Evolutionary conservation across 2,888 invertebrate species (phyloP), one percentile per base, ranked within the genome.

Genomic region (Plagodis pulveraria): DNA sequence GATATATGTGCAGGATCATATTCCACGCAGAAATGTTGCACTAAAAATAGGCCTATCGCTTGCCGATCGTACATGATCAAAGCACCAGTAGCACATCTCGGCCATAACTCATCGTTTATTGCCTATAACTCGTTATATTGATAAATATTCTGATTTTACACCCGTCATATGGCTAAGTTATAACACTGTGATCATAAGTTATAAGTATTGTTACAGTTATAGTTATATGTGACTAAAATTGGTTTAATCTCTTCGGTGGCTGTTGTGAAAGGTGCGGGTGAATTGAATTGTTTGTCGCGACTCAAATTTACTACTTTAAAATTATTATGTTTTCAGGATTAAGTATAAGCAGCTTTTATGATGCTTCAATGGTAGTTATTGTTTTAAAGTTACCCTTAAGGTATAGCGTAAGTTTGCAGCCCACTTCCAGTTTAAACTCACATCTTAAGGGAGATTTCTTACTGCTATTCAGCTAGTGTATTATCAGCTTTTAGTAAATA

Each of bases 61-160:
- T 22, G 45, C 43, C 48, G 41, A 60, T 84, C 83, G 73, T 65
- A 60, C 69, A 67, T 70, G 72, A 78, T 78, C 84, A 77, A 72
- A 70, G 77, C 74, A 79, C 77, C 77, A 71, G 86, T 86, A 83
- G 84, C 84, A 77, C 80, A 79, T 79, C 77, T 73, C 67, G 67
- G 65, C 74, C 75, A 83, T 89, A 86, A 87, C 83, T 88, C 86
- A 87, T 82, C 71, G 68, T 73, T 80, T 83, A 85, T 86, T 81
- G 81, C 79, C 82, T 79, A 82, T 83, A 82, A 81, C 78, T 81
- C 78, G 75, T 69, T 77, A 73, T 78, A 78, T 74, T 84, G 84
- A 85, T 85, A 85, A 83, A 81, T 77, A 82, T 78, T 81, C 74
- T 80, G 76, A 74, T 79, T 81, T 78, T 78, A 82, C 82, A 77